A percentile compares a stretch with the other conserved stretches of the same genome.
phyloP scores from a whole-genome alignment of 2,888 invertebrate species.

The Alitta virens region DNA sequence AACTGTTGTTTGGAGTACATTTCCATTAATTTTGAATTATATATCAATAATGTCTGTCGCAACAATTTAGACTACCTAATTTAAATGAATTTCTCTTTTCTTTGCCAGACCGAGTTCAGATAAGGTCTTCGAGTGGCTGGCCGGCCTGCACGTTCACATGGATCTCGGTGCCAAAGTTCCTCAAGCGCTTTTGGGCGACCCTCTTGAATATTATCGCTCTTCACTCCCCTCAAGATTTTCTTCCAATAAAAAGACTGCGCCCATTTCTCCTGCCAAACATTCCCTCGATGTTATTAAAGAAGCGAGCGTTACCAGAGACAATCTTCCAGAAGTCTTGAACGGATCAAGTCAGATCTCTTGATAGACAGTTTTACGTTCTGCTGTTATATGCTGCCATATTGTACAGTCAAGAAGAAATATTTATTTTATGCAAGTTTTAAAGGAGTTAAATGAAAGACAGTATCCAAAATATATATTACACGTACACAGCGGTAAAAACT shows the following conservation, averaged over 20 bases:
- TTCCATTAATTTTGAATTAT: no score
- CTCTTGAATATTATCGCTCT: neutral
- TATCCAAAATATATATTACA: no score
- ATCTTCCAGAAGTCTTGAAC: neutral
- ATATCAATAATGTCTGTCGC: no score
- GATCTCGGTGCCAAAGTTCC: constrained; percentile 20
- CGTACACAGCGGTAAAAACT: no score
- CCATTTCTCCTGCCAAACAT: constrained; percentile 6
- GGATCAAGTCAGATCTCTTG: neutral
- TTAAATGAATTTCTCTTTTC: neutral
- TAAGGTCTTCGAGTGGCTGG: constrained; percentile 22
- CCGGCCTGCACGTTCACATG: constrained; percentile 18
- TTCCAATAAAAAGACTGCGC: neutral
- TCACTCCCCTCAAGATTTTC: neutral
- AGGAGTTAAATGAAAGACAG: no score
- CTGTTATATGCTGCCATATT: no score
- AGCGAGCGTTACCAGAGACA: neutral
- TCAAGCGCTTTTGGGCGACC: constrained; percentile 17
- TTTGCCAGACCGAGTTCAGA: constrained; percentile 26
- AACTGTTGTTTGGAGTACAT: no score
- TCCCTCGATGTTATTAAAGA: constrained; percentile 9
- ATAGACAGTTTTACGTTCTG: neutral
- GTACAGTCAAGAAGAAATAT: no score
- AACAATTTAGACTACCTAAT: no score
- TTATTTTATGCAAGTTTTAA: no score